These are phyloP conservation scores for Holocentrus rufus DNA, from an alignment of 2,797 vertebrate genomes.

Conservation along the genomic window DNA sequence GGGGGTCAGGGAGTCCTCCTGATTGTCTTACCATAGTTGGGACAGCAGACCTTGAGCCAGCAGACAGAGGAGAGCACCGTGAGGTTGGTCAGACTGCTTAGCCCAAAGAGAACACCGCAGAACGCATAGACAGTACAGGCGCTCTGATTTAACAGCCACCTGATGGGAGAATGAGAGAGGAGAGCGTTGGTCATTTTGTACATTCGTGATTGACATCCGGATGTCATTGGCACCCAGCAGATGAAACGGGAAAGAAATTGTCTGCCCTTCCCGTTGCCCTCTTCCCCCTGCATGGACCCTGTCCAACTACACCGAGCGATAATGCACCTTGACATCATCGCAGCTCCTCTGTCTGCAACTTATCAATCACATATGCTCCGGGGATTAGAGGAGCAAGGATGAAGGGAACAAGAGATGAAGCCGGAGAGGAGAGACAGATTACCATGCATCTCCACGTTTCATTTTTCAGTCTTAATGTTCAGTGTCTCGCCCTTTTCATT, in stretches of 20 bases:
- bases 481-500: not conserved
- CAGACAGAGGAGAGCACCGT: constrained; percentile 84
- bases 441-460: not conserved
- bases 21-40: constrained; percentile 82
- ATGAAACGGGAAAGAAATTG: constrained; percentile 2
- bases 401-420: constrained; percentile 14
- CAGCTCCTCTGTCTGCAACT: constrained; percentile 17
- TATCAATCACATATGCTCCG: constrained; percentile 23
- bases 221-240: not conserved
- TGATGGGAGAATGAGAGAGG: constrained; percentile 40
- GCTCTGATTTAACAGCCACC: constrained; percentile 81
- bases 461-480: not conserved
- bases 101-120: constrained; percentile 85
- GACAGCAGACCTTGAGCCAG: constrained; percentile 91
- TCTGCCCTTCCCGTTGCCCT: not conserved
- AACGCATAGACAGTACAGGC: constrained; percentile 86
- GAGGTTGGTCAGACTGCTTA: constrained; percentile 84
- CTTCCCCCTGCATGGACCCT: not conserved
- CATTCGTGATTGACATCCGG: not conserved
- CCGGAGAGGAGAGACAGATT: not conserved
- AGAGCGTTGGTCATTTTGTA: not conserved
- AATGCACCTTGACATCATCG: constrained; percentile 41
- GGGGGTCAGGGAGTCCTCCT: no score
- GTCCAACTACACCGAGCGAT: not conserved
- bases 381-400: constrained; percentile 24